Conservation (phyloP, 2,113 vertebrate species). For the Brachypteracias leptosomus region DNA sequence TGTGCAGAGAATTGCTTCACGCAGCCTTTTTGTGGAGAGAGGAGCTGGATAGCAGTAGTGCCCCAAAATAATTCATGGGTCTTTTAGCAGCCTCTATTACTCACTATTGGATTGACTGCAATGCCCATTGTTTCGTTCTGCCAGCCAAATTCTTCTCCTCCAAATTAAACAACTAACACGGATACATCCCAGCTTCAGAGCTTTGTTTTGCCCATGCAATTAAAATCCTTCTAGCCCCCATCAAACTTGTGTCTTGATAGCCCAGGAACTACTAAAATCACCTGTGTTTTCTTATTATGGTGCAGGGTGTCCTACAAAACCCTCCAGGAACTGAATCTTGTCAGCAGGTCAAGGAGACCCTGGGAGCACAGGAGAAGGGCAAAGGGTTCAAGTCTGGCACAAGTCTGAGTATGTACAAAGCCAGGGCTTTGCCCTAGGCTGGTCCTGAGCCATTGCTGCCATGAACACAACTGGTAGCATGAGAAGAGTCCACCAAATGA, state of each 20-base stretch:
- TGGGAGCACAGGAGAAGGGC: background rate
- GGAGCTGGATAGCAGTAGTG: background rate
- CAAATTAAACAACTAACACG: background rate
- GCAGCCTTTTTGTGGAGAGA: background rate
- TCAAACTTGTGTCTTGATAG: background rate
- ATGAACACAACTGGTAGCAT: fast-evolving
- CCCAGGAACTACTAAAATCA: background rate
- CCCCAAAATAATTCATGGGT: background rate
- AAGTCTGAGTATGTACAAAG: background rate
- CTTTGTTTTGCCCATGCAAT: background rate
- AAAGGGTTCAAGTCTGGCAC: background rate
- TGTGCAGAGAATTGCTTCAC: background rate
- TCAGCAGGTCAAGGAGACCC: background rate
- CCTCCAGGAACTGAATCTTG: background rate
- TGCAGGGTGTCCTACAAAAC: background rate
- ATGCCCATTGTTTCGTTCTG: background rate
- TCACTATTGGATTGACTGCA: background rate
- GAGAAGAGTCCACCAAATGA: background rate
- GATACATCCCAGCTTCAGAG: background rate
- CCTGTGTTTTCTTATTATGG: background rate
- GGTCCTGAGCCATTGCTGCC: background rate
- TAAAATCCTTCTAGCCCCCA: background rate
- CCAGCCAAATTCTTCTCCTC: background rate
- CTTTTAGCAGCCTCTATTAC: conserved; percentile 2
- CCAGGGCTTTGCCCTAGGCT: background rate